Evolutionary conservation across 2,113 vertebrate species (phyloP).

Genomic region (Scophthalmus maximus): DNA sequence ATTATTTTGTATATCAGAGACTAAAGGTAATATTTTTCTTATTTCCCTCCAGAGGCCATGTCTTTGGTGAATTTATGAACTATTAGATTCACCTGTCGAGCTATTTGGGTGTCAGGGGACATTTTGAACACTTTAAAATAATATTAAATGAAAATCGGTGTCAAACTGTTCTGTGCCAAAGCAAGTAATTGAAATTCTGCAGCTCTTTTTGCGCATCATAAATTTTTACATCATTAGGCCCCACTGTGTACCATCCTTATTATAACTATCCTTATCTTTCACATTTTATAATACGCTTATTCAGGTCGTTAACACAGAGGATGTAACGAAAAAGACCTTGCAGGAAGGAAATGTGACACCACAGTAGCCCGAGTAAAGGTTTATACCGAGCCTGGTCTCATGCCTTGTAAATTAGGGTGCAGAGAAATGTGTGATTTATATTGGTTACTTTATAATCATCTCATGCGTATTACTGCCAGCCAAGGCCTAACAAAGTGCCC

Average conservation of each 20-base stretch:
- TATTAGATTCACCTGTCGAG: constrained; percentile 40
- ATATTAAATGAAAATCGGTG: neutral
- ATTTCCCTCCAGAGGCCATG: neutral
- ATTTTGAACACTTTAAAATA: neutral
- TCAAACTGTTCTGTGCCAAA: too few species aligned
- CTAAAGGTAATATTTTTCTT: neutral
- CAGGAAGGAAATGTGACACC: constrained; percentile 64
- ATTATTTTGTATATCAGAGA: constrained; percentile 3
- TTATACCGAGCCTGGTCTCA: too few species aligned
- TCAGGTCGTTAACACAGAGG: neutral
- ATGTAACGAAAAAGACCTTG: constrained; percentile 33
- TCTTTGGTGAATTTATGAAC: constrained; percentile 9
- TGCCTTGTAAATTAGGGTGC: neutral
- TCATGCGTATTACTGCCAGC: neutral
- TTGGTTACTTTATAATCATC: neutral
- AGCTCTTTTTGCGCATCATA: neutral
- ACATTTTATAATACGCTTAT: neutral
- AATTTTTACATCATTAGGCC: neutral
- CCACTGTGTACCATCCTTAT: too few species aligned
- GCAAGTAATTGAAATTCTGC: too few species aligned
- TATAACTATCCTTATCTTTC: neutral
- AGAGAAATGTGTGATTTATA: neutral
- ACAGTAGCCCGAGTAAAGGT: too few species aligned
- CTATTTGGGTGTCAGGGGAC: constrained; percentile 3
- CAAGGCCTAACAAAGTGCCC: too few species aligned